Base-by-base conservation (phyloP, 2,797 vertebrate genomes). In the Rhynchotus rufescens region DNA sequence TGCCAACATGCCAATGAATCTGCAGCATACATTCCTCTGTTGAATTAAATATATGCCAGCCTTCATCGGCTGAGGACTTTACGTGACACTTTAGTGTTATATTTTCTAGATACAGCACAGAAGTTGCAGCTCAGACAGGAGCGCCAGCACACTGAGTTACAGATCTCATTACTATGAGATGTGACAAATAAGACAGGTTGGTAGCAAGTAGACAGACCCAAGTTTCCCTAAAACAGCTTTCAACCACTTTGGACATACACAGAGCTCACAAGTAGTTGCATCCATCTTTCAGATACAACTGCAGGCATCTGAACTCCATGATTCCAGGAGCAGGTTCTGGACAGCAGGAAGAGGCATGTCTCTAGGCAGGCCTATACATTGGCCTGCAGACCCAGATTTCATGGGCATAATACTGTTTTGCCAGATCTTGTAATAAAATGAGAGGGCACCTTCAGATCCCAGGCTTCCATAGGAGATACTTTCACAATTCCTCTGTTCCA, bases 231-330 rank as follows among this genome's bases (percentile, higher is more conserved):
- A 74, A 57, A 2, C 30, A 49, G 4, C 6, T 80, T 82, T 26
- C 36, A 57, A 3, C 2, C 45, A 38, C 15, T 13, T 75, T 19
- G 81, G 16, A 15, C 10, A 36, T 49, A 79, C 21, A 45, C n/a
- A 75, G 10, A 72, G 8, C 4, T 6, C 36, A 56, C 1, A 0
- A 2, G 22, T 72, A 28, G 2, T 7, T 80, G 4, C 20, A 9
- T 4, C 8, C 11, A 19, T 32, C 9, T 34, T 65, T 84, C 26
- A 76, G 20, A 52, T 9, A 44, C 34, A 73, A 59, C 4, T 0
- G 1, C 4, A 54, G 16, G 9, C 62, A 42, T 26, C 8, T 79
- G 57, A 5, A 65, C 34, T 67, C 26, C 7, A 57, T 51, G 79
- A 10, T 28, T 75, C 20, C 30, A 51, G 49, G 28, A 9, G 20